phyloP scores from a whole-genome alignment of 1,140 invertebrate genomes.

The Mya arenaria region DNA sequence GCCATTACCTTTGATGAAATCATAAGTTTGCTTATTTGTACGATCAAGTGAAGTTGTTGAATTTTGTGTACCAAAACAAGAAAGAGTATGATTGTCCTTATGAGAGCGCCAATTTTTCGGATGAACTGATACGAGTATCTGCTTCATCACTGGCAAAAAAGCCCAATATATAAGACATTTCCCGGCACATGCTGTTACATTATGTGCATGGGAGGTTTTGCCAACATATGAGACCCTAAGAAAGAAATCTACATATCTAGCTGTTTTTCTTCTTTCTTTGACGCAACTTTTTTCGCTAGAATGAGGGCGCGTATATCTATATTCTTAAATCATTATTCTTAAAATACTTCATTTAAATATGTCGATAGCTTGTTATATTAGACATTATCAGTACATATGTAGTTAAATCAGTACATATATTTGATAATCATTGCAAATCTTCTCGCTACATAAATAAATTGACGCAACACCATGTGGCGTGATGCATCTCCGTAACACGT shows the following conservation, averaged over 20 bases:
- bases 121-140: neutral
- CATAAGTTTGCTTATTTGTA: conserved; percentile 63
- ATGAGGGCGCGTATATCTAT: no score
- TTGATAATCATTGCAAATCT: no score
- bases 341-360: no score
- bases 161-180: neutral
- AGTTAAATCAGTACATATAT: no score
- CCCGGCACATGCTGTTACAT: conserved; percentile 40
- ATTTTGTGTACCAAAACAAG: conserved; percentile 34
- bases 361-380: no score
- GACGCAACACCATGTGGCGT: no score
- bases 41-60: conserved; percentile 54
- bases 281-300: no score
- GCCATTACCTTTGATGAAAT: conserved; percentile 61
- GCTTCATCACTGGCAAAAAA: neutral
- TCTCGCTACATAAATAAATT: no score
- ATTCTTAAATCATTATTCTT: no score
- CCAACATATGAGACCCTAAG: conserved; percentile 44
- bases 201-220: conserved; percentile 51
- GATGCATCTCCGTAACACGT: no score
- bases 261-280: no score
- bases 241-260: conserved; percentile 56
- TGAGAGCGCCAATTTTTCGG: neutral
- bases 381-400: no score
- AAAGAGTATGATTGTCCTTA: conserved; percentile 3